Conservation (phyloP, 2,888 invertebrate species). For the Caenorhabditis uteleia region DNA sequence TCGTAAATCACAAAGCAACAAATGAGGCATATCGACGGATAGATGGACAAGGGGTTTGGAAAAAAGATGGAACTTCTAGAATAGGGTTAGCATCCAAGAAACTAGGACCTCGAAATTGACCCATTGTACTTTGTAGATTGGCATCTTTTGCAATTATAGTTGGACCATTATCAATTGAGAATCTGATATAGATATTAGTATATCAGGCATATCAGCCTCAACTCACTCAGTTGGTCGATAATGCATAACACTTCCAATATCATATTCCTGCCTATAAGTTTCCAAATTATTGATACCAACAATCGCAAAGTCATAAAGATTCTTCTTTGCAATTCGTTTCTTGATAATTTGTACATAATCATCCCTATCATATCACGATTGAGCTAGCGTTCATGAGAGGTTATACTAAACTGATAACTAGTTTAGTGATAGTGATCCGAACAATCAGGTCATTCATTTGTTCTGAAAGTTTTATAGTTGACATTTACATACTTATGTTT, state of each 20-base stretch:
- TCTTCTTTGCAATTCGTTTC: conserved; percentile 25
- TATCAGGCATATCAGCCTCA: too few species aligned
- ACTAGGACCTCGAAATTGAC: conserved; percentile 39
- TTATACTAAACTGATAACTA: conserved; percentile 40
- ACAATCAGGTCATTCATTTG: too few species aligned
- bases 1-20: too few species aligned
- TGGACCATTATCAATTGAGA: conserved; percentile 29
- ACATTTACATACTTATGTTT: too few species aligned
- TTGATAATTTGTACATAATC: conserved; percentile 32
- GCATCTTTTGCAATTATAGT: conserved; percentile 41
- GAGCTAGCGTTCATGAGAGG: conserved; percentile 46
- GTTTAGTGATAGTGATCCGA: background rate
- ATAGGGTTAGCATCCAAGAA: conserved; percentile 45
- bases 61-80: too few species aligned
- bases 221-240: conserved; percentile 44
- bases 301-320: conserved; percentile 41
- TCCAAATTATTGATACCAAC: conserved; percentile 33
- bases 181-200: too few species aligned
- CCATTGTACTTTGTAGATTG: conserved; percentile 45
- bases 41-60: too few species aligned
- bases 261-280: conserved; percentile 37
- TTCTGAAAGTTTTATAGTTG: too few species aligned
- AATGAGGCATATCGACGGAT: too few species aligned
- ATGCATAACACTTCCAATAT: conserved; percentile 51
- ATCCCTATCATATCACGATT: conserved; percentile 43